A percentile compares a stretch with the other conserved stretches of the same genome.
phyloP scores from a whole-genome alignment of 2,113 vertebrate genomes.

The Dasypus novemcinctus region DNA sequence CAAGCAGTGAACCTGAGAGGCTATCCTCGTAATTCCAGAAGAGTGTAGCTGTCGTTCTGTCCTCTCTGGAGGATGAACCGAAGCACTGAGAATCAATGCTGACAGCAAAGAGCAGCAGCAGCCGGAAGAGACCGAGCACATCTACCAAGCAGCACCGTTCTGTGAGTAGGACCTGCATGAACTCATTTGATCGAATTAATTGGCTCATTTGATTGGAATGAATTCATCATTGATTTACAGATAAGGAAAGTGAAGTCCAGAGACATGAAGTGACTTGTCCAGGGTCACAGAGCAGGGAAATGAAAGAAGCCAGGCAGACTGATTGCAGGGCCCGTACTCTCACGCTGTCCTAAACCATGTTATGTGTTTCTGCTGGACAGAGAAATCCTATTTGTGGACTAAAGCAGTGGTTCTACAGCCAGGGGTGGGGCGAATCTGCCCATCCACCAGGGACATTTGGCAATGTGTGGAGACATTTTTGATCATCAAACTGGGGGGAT shows the following conservation, averaged over 20 bases:
- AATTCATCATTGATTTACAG: no score
- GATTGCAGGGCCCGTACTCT: background rate
- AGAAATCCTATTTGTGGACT: background rate
- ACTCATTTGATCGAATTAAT: accelerated
- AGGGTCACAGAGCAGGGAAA: background rate
- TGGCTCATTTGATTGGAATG: no score
- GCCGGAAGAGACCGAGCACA: accelerated
- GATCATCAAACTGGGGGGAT: background rate
- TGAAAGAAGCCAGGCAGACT: no score
- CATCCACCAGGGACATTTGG: background rate
- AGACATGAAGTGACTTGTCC: background rate
- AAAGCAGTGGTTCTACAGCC: background rate
- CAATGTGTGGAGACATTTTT: background rate
- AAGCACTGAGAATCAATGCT: background rate
- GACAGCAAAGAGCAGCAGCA: accelerated
- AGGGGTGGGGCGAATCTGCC: background rate
- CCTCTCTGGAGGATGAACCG: background rate
- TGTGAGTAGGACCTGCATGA: background rate
- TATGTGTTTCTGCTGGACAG: background rate
- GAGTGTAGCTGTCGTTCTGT: background rate
- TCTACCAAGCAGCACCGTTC: background rate
- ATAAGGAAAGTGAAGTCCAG: background rate
- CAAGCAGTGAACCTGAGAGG: no score
- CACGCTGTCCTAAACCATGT: background rate
- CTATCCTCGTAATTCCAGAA: background rate